phyloP scores from a whole-genome alignment of 64 coral and sea anemone species.

The Montipora capricornis region DNA sequence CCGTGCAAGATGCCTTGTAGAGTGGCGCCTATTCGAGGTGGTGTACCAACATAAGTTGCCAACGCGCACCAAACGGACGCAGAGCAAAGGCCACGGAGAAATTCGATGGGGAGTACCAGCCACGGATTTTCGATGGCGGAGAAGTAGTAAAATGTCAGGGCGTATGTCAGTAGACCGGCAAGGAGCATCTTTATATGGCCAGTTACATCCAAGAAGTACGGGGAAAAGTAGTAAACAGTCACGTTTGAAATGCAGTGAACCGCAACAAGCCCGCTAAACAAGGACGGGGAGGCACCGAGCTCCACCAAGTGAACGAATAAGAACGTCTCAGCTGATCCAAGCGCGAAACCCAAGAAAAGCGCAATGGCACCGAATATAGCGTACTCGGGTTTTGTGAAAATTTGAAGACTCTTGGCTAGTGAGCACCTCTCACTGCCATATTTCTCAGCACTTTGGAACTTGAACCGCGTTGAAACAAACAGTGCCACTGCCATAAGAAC shows the following conservation, averaged over 20 bases:
- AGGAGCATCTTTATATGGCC: slow-evolving; percentile 83
- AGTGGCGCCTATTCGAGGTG: slow-evolving; percentile 92
- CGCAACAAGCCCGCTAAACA: slow-evolving; percentile 76
- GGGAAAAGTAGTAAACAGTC: slow-evolving; percentile 75
- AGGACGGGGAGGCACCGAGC: slow-evolving; percentile 84
- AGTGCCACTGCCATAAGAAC: slow-evolving; percentile 81
- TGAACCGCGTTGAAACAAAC: slow-evolving; percentile 81
- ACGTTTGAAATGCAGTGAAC: slow-evolving; percentile 85
- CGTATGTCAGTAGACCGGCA: slow-evolving; percentile 67
- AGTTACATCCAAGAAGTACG: slow-evolving; percentile 73
- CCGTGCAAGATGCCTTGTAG: slow-evolving; percentile 93
- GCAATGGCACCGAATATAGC: slow-evolving; percentile 74
- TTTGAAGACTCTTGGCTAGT: slow-evolving; percentile 64
- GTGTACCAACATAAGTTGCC: slow-evolving; percentile 86
- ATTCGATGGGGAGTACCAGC: slow-evolving; percentile 92
- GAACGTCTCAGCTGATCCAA: slow-evolving; percentile 74
- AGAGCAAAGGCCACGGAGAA: slow-evolving; percentile 76
- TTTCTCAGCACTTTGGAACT: slow-evolving; percentile 68
- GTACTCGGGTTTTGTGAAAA: slow-evolving; percentile 84
- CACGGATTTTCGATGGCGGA: slow-evolving; percentile 84
- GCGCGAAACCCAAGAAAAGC: slow-evolving; percentile 72
- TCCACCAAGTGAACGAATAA: slow-evolving; percentile 81
- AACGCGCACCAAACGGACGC: slow-evolving; percentile 84
- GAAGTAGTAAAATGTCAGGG: slow-evolving; percentile 90
- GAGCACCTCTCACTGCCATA: slow-evolving; percentile 57